Conservation (phyloP, 2,888 invertebrate genomes). For the Salticus scenicus region DNA sequence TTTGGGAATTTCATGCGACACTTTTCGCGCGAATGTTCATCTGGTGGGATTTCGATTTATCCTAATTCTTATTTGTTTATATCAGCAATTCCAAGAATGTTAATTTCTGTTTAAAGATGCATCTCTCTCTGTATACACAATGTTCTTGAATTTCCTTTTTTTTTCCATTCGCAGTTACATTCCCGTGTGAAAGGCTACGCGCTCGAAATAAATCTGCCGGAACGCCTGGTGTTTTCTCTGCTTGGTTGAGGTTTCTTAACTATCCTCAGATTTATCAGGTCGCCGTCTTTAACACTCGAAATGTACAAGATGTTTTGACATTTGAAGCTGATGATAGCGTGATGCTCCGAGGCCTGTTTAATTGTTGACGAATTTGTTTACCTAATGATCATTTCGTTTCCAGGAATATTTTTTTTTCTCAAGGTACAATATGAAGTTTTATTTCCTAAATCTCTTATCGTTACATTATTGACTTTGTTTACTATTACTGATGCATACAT, state of each 20-base stretch:
- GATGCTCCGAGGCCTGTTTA: conserved; percentile 6
- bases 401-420: not conserved
- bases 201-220: conserved; percentile 45
- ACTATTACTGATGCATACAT: too few relatives aligned
- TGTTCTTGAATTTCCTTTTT: conserved; percentile 19
- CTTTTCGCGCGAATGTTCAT: not conserved
- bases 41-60: conserved; percentile 9
- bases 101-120: conserved; percentile 21
- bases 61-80: conserved; percentile 6
- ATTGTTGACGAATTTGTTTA: conserved; percentile 2
- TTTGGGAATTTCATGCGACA: not conserved
- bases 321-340: conserved; percentile 6
- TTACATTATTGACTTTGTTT: too few relatives aligned
- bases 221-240: conserved; percentile 45
- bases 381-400: not conserved
- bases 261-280: conserved; percentile 18
- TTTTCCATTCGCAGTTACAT: conserved; percentile 24
- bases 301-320: conserved; percentile 15
- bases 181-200: conserved; percentile 55
- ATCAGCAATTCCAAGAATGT: conserved; percentile 32
- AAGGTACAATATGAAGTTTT: not conserved
- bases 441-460: too few relatives aligned
- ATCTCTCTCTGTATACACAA: conserved; percentile 10
- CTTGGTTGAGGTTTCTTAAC: conserved; percentile 46
- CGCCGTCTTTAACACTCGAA: conserved; percentile 23